Percentiles rank a stretch among this genome's conserved stretches.
These are phyloP conservation scores for Phymatocera aterrima DNA, from an alignment of 2,888 invertebrate species.

Conservation along the genomic window DNA sequence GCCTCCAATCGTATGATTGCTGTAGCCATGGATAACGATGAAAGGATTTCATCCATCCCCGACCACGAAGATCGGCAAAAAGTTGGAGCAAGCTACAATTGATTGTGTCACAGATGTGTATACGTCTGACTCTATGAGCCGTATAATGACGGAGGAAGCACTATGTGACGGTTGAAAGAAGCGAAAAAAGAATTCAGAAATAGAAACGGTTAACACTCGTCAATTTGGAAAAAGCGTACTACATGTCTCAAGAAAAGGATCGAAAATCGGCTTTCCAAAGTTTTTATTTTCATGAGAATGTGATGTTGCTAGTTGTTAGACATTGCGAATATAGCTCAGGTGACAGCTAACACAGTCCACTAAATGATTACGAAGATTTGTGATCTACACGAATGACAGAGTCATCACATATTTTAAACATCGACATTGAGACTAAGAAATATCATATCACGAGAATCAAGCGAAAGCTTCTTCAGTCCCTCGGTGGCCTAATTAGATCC, in stretches of 20 bases:
- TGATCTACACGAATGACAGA: no score
- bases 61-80: neutral
- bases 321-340: constrained; percentile 30
- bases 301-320: constrained; percentile 47
- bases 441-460: no score
- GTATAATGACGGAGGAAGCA: constrained; percentile 47
- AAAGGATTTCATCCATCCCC: neutral
- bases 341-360: constrained; percentile 31
- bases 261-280: constrained; percentile 46
- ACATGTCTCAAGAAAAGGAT: constrained; percentile 39
- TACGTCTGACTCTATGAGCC: constrained; percentile 36
- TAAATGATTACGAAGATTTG: constrained; percentile 45
- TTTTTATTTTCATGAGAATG: constrained; percentile 52
- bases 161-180: constrained; percentile 34
- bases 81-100: neutral
- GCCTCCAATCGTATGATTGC: neutral
- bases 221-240: constrained; percentile 47
- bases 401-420: no score
- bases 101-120: constrained; percentile 35
- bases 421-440: no score
- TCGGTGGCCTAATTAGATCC: no score
- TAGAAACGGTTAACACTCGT: constrained; percentile 49
- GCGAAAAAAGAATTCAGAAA: constrained; percentile 40
- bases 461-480: no score
- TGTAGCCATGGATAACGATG: neutral